Conservation (phyloP, 2,113 vertebrate species). For the Osmerus mordax region DNA sequence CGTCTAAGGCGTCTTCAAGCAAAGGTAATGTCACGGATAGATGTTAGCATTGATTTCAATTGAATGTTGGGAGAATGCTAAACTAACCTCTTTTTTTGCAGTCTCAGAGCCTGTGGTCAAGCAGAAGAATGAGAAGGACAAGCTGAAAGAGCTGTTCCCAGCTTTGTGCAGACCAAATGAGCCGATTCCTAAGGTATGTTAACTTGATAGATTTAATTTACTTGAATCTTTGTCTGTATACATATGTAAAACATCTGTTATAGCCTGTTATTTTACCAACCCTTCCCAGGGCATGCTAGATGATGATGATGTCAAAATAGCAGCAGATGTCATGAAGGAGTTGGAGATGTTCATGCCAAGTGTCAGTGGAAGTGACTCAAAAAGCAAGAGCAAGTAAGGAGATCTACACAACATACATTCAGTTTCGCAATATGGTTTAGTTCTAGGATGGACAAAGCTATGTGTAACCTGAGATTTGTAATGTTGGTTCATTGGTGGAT, state of each 20-base stretch:
- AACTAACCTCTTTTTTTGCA: conserved; percentile 11
- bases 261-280: not conserved
- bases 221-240: not conserved
- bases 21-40: conserved; percentile 69
- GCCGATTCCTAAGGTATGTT: conserved; percentile 77
- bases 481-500: no score
- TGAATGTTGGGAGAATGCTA: not conserved
- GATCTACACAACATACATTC: not conserved
- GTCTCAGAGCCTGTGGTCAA: conserved; percentile 65
- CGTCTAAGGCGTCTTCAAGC: conserved; percentile 76
- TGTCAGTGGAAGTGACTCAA: conserved; percentile 65
- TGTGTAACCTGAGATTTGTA: no score
- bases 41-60: no score
- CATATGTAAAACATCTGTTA: not conserved
- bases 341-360: conserved; percentile 95
- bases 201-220: not conserved
- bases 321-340: conserved; percentile 90
- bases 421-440: no score
- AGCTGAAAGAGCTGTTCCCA: conserved; percentile 88
- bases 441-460: no score
- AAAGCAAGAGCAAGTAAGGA: conserved; percentile 76
- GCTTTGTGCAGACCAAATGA: conserved; percentile 89
- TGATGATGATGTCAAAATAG: conserved; percentile 94
- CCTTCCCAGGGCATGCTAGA: conserved; percentile 78
- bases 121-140: conserved; percentile 85